Evolutionary conservation across 2,888 invertebrate species (phyloP), one percentile per base, ranked within the genome.

Genomic region (Petrolisthes manimaculis): DNA sequence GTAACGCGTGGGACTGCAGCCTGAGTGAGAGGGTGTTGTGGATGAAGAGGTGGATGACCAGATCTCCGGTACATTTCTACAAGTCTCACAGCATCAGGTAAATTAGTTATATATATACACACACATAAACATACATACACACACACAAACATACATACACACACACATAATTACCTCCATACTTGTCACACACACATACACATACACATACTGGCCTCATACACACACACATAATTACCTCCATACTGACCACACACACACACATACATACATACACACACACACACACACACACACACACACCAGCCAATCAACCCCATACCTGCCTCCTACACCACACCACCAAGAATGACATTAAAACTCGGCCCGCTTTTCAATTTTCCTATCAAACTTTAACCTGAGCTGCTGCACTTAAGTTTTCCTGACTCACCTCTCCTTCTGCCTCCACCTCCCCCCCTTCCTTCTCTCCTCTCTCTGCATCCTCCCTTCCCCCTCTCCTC

Each of bases 1-100:
- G 89, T 55, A 89, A 89, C 82, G 69, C 84, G 21, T 89, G 89
- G 89, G 83, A 87, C 78, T 89, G 89, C 61, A 54, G 77, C 56
- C 14, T 5, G 0, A 21, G 56, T 8, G 77, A 74, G 4, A 75
- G 77, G 71, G 86, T 89, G 37, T 18, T 86, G 54, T 89, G 89
- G 89, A 79, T 87, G 84, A 89, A 81, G 77, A 80, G 54, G 4
- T 89, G 86, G 89, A 86, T 87, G 86, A 74, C 80, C 1, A 69
- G 69, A 24, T 89, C 89, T 2, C 81, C 86, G 3, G 86, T 89
- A n/a, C 56, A 83, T 51, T 89, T 89, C 77, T 89, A 89, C 78
- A 80, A 84, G 61, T 84, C 86, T 9, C 86, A 86, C 74, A 86
- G 81, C 61, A 81, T 89, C 74, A 86, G 89, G 89, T 89, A 9